These are phyloP conservation scores for Cantharis lateralis DNA, from an alignment of 2,888 invertebrate genomes.

Conservation along the genomic window DNA sequence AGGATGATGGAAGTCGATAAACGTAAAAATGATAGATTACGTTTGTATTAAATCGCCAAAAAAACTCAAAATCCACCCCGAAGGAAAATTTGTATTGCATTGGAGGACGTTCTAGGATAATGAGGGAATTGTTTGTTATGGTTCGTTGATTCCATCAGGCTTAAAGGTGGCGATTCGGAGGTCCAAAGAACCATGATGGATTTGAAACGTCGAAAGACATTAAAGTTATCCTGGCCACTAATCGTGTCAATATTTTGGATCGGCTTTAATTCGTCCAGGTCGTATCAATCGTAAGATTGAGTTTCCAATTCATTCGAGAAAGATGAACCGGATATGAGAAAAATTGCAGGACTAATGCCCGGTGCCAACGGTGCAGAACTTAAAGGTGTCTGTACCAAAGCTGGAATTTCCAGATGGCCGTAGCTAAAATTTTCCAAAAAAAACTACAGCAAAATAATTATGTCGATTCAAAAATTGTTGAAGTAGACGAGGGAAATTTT, in stretches of 20 bases:
- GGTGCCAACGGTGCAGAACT: conserved; percentile 99
- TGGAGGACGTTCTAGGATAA: conserved; percentile 99
- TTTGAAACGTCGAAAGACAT: conserved; percentile 88
- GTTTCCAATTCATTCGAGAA: conserved; percentile 90
- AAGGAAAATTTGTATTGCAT: conserved; percentile 58
- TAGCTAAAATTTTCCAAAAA: conserved; percentile 99
- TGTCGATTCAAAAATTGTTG: conserved; percentile 99
- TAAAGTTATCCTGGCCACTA: conserved; percentile 90
- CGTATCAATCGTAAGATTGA: no score
- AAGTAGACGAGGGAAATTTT: conserved; percentile 66
- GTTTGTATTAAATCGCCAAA: no score
- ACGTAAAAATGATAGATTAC: no score
- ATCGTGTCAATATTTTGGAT: conserved; percentile 97
- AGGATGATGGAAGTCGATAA: no score
- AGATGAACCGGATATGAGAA: conserved; percentile 90
- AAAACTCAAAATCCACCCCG: no score
- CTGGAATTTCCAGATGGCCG: conserved; percentile 99
- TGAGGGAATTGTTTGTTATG: conserved; percentile 97
- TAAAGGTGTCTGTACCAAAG: conserved; percentile 99
- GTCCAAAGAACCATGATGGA: conserved; percentile 99
- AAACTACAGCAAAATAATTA: conserved; percentile 99
- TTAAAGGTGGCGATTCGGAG: conserved; percentile 62
- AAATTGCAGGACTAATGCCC: conserved; percentile 99
- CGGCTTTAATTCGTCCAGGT: conserved; percentile 94
- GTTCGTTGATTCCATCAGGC: conserved; percentile 81